Conservation (phyloP, 2,888 invertebrate species). For the Syritta pipiens region DNA sequence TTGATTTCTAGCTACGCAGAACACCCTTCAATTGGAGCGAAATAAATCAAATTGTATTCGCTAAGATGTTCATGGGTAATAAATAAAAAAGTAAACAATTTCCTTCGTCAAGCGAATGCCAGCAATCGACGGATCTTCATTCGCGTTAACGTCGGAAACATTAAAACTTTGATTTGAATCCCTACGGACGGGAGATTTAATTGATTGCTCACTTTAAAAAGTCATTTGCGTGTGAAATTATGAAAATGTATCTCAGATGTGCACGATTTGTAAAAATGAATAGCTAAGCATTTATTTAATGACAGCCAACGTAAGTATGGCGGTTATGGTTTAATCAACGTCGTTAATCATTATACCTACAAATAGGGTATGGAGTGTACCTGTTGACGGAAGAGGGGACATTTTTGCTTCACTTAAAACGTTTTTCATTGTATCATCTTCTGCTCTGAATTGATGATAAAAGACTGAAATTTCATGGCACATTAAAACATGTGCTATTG, state of each 20-base stretch:
- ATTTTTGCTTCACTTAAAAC: no score
- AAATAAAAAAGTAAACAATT: no score
- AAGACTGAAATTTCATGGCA: no score
- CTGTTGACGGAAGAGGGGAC: no score
- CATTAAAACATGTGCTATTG: no score
- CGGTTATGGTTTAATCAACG: neutral
- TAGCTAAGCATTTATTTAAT: neutral
- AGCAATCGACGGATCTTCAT: no score
- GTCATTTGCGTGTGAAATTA: conserved; percentile 16
- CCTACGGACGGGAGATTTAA: neutral
- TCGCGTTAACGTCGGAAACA: neutral
- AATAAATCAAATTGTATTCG: neutral
- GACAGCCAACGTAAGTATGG: no score
- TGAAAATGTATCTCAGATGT: conserved; percentile 9
- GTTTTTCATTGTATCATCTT: no score
- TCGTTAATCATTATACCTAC: neutral
- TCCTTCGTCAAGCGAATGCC: no score
- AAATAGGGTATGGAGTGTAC: neutral
- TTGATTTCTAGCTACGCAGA: neutral
- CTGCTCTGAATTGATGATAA: no score
- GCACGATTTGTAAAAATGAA: conserved; percentile 1
- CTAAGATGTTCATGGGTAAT: no score
- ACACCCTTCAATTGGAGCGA: neutral
- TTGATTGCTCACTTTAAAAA: conserved; percentile 12
- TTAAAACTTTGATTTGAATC: neutral